Evolutionary conservation across 37 sponge, comb jelly and placozoan genomes (phyloP).

Genomic region (Agelas oroides): DNA sequence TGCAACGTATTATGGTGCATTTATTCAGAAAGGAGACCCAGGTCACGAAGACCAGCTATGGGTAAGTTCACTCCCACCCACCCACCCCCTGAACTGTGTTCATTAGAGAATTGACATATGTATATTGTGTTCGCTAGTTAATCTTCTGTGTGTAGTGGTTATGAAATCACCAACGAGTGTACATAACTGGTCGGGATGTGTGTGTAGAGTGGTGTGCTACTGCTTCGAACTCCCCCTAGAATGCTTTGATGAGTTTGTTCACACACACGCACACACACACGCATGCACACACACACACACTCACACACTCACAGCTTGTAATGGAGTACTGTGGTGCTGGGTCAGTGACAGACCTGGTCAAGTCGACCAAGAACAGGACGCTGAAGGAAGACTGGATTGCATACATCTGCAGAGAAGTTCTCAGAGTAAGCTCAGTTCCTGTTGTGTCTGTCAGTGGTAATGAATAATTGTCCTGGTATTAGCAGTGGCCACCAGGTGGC

Average conservation of each 20-base stretch:
- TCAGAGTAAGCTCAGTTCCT: constrained; percentile 68
- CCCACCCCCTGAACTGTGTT: not conserved
- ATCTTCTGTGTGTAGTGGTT: too few relatives aligned
- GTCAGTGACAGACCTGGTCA: constrained; percentile 93
- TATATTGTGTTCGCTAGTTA: not conserved
- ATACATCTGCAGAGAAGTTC: constrained; percentile 89
- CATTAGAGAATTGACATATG: not conserved
- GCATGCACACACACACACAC: not conserved
- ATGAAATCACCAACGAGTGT: too few relatives aligned
- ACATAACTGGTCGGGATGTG: too few relatives aligned
- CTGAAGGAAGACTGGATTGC: constrained; percentile 98
- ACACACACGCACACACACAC: too few relatives aligned
- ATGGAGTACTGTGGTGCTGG: constrained; percentile 99
- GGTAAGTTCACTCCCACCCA: constrained; percentile 56
- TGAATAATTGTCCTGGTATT: too few relatives aligned
- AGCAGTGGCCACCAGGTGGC: too few relatives aligned
- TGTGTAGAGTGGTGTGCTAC: too few relatives aligned
- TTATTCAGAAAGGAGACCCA: constrained; percentile 81
- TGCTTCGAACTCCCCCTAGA: too few relatives aligned
- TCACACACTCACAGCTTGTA: constrained; percentile 74
- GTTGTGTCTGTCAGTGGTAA: not conserved
- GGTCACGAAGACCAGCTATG: constrained; percentile 92
- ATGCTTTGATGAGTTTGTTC: too few relatives aligned
- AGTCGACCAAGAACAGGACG: constrained; percentile 80
- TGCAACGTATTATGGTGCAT: constrained; percentile 98